Percentiles rank a stretch among this genome's conserved stretches.
Evolutionary conservation across 2,888 invertebrate species (phyloP).

Genomic region (Netelia inedita): DNA sequence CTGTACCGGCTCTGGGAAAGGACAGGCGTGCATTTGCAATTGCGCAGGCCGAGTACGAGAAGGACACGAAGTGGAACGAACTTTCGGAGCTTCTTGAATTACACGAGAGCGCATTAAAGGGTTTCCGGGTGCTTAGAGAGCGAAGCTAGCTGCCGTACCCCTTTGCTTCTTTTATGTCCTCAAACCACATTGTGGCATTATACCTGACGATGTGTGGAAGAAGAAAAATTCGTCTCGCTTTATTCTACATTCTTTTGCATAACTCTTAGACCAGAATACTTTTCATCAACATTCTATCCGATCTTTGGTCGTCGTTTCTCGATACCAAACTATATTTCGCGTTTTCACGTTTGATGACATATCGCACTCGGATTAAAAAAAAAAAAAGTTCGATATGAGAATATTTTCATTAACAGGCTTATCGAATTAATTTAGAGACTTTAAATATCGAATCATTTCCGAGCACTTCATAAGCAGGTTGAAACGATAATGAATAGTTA

Average conservation of each 20-base stretch:
- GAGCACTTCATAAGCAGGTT: background rate
- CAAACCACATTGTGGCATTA: conserved; percentile 5
- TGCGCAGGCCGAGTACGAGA: background rate
- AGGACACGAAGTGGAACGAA: conserved; percentile 20
- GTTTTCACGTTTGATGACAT: background rate
- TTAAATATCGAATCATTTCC: too few species aligned
- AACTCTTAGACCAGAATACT: background rate
- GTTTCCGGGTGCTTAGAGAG: conserved; percentile 47
- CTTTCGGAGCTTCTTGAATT: conserved; percentile 52
- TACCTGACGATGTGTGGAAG: background rate
- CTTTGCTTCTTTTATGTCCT: conserved; percentile 6
- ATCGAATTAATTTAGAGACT: background rate
- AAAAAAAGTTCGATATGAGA: background rate
- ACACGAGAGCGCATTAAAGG: conserved; percentile 55
- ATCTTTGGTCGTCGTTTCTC: background rate
- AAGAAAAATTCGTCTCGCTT: conserved; percentile 12
- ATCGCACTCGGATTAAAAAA: background rate
- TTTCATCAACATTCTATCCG: conserved; percentile 15
- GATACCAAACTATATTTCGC: background rate
- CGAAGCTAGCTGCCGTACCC: conserved; percentile 2
- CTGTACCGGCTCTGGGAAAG: conserved; percentile 46
- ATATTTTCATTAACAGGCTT: background rate
- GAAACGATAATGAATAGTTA: conserved; percentile 1
- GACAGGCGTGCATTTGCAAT: conserved; percentile 43
- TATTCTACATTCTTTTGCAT: background rate